Evolutionary conservation across 2,888 invertebrate species (phyloP).

Genomic region (Ichneumoninae sp.): DNA sequence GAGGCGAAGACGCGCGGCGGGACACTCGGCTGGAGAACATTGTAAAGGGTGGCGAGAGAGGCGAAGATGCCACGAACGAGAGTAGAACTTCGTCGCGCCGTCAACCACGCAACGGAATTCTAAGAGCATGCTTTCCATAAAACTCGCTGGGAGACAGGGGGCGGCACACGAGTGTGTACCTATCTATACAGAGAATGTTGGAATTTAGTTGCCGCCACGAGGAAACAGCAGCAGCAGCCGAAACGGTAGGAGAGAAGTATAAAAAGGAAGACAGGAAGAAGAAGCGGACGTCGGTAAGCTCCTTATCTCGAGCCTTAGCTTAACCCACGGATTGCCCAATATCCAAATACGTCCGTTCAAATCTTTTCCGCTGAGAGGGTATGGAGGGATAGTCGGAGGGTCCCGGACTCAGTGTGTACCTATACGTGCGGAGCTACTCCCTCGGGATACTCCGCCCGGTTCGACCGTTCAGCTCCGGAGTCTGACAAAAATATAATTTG

Average conservation of each 20-base stretch:
- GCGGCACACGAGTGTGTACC: conserved; percentile 32
- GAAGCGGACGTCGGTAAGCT: conserved; percentile 43
- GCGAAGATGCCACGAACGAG: conserved; percentile 40
- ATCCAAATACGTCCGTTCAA: conserved; percentile 59
- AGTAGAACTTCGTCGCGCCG: conserved; percentile 53
- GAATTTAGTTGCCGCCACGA: conserved; percentile 43
- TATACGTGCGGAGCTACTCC: not conserved
- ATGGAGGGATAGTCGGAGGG: not conserved
- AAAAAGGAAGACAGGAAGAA: conserved; percentile 35
- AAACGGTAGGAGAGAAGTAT: conserved; percentile 1
- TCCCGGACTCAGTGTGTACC: conserved; percentile 4
- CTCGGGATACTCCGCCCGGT: conserved; percentile 1
- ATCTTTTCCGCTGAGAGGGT: conserved; percentile 30
- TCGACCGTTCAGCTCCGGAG: not conserved
- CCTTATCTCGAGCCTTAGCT: conserved; percentile 47
- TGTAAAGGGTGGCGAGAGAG: conserved; percentile 10
- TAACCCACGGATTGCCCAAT: conserved; percentile 54
- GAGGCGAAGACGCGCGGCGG: conserved; percentile 34
- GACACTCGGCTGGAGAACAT: conserved; percentile 42
- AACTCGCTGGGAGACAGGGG: conserved; percentile 45
- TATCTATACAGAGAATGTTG: conserved; percentile 45
- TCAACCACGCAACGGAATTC: conserved; percentile 63
- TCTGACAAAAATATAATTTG: conserved; percentile 33
- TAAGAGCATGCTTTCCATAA: conserved; percentile 67
- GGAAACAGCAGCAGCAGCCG: conserved; percentile 29